Conservation (phyloP, 2,113 vertebrate species). For the Spilogale gracilis region DNA sequence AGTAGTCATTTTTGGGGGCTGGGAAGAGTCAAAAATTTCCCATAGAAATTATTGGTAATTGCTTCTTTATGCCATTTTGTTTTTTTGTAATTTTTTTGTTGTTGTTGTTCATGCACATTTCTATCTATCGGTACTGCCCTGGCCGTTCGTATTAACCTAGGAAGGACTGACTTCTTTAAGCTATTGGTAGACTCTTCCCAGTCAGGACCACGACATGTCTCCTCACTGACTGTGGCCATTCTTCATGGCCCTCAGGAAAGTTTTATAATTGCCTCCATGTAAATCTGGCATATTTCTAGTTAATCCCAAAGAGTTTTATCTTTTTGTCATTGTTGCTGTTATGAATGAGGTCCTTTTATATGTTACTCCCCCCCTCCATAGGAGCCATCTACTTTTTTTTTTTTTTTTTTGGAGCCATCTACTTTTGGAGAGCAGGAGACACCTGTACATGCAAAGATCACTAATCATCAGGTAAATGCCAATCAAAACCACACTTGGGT, state of each 20-base stretch:
- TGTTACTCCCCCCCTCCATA: not conserved
- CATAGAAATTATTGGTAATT: not conserved
- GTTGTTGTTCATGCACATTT: not conserved
- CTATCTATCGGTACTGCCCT: not conserved
- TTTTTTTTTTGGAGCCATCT: not conserved
- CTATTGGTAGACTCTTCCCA: not conserved
- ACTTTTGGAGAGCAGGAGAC: not conserved
- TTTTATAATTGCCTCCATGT: not conserved
- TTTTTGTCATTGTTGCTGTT: not conserved
- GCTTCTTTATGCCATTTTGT: not conserved
- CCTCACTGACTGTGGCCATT: not conserved
- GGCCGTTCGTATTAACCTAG: not conserved
- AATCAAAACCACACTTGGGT: not conserved
- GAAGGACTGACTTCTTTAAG: not conserved
- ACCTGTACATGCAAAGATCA: not conserved
- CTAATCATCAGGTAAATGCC: not conserved
- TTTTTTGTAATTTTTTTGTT: too few species aligned
- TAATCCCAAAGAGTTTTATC: slow-evolving; percentile 33
- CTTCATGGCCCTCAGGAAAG: not conserved
- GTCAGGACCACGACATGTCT: not conserved
- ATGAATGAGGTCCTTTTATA: slow-evolving; percentile 34
- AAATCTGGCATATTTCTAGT: slow-evolving; percentile 33
- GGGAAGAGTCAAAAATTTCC: not conserved
- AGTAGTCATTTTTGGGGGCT: not conserved
- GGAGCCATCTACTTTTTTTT: not conserved